A percentile compares a stretch with the other conserved stretches of the same genome.
phyloP scores from a whole-genome alignment of 2,888 invertebrate species.

The Cylindroiulus punctatus region DNA sequence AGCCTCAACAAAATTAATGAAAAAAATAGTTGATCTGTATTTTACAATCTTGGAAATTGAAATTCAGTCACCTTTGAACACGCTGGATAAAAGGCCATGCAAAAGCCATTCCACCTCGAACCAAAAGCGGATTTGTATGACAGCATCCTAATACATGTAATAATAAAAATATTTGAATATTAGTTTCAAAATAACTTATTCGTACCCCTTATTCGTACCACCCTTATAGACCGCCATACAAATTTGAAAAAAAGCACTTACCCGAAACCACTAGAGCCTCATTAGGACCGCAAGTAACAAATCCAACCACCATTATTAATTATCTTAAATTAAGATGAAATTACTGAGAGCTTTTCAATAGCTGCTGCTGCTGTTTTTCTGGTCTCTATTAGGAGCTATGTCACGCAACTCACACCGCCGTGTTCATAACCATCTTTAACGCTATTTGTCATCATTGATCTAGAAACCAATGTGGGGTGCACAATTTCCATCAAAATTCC shows the following conservation, averaged over 20 bases:
- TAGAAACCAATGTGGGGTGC: no score
- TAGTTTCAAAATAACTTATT: no score
- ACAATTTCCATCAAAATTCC: no score
- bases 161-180: constrained; percentile 52
- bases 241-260: constrained; percentile 65
- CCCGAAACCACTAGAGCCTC: constrained; percentile 94
- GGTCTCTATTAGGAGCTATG: neutral
- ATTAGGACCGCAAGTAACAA: constrained; percentile 94
- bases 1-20: no score
- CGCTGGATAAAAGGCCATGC: constrained; percentile 68
- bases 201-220: no score
- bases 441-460: no score
- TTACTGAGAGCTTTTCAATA: neutral
- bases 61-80: constrained; percentile 65
- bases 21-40: no score
- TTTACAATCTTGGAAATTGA: no score
- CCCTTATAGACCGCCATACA: neutral
- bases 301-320: constrained; percentile 70
- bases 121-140: constrained; percentile 65
- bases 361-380: neutral
- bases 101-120: constrained; percentile 69
- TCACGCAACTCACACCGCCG: no score
- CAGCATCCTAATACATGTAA: constrained; percentile 66
- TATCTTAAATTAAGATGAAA: neutral
- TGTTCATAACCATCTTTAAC: no score